Evolutionary conservation across 2,113 vertebrate genomes (phyloP).

Genomic region (Phalacrocorax carbo): DNA sequence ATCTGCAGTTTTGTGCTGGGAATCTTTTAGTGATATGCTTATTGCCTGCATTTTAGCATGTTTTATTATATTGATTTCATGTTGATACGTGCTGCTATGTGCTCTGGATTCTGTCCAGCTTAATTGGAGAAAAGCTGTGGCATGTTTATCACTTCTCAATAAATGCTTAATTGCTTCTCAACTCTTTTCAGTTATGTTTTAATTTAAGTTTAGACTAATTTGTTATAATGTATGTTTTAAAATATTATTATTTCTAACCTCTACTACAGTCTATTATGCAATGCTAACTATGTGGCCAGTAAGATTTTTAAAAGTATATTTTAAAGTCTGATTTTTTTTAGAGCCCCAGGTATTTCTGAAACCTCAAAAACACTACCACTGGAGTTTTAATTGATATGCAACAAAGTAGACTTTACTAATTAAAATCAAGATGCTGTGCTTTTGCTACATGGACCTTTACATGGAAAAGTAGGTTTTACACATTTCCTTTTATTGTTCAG

Average conservation of each 20-base stretch:
- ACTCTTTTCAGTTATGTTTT: slow-evolving; percentile 3
- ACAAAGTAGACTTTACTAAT: slow-evolving; percentile 83
- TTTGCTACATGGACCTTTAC: slow-evolving; percentile 84
- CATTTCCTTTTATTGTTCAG: slow-evolving; percentile 83
- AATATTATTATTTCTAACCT: not conserved
- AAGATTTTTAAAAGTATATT: slow-evolving; percentile 51
- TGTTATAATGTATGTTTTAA: not conserved
- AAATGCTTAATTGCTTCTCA: slow-evolving; percentile 38
- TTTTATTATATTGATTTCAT: not conserved
- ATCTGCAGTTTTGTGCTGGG: not conserved
- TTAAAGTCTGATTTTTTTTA: slow-evolving; percentile 73
- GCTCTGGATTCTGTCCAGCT: slow-evolving; percentile 2
- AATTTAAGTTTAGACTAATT: not conserved
- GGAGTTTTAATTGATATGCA: slow-evolving; percentile 84
- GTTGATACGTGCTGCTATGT: not conserved
- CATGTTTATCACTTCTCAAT: slow-evolving; percentile 6
- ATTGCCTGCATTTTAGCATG: not conserved
- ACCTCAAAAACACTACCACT: slow-evolving; percentile 53
- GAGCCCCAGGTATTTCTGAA: slow-evolving; percentile 73
- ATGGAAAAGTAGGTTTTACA: slow-evolving; percentile 84
- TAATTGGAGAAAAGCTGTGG: slow-evolving; percentile 17
- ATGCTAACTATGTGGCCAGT: not conserved
- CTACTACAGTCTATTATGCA: not conserved
- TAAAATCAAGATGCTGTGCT: slow-evolving; percentile 82
- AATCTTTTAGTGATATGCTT: not conserved